phyloP scores from a whole-genome alignment of 2,113 vertebrate species.

The Ptilonorhynchus violaceus region DNA sequence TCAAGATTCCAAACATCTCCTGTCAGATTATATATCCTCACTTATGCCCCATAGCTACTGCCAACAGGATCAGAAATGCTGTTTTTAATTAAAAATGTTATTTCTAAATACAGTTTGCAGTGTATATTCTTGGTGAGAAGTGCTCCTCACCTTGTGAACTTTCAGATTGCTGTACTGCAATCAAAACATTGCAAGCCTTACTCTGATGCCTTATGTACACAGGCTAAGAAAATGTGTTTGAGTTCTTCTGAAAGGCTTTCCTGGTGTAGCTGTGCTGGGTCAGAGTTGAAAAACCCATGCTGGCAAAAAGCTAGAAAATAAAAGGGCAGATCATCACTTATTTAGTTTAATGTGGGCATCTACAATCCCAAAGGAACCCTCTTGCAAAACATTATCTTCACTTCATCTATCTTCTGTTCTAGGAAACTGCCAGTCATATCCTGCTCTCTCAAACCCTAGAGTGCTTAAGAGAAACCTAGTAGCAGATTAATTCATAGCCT shows the following conservation, averaged over 20 bases:
- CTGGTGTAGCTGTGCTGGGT: neutral
- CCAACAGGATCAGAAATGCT: constrained; percentile 64
- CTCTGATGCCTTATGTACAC: neutral
- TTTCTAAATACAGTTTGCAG: constrained; percentile 59
- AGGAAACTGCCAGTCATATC: neutral
- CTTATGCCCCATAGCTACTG: constrained; percentile 61
- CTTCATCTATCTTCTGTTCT: neutral
- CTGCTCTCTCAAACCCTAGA: neutral
- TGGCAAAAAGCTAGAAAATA: neutral
- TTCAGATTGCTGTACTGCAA: constrained; percentile 7
- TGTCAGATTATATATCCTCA: constrained; percentile 61
- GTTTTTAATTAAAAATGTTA: constrained; percentile 69
- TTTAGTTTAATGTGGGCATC: neutral
- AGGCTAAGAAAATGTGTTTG: neutral
- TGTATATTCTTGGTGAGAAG: constrained; percentile 52
- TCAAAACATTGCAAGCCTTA: neutral
- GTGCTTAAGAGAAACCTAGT: neutral
- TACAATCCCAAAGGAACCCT: neutral
- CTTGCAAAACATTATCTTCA: neutral
- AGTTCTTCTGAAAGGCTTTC: neutral
- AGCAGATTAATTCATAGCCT: neutral
- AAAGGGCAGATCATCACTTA: neutral
- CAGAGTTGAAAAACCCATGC: neutral
- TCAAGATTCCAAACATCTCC: constrained; percentile 50
- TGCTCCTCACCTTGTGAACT: constrained; percentile 50